Base-by-base conservation (phyloP, 2,113 vertebrate genomes). In the Oceanites oceanicus region DNA sequence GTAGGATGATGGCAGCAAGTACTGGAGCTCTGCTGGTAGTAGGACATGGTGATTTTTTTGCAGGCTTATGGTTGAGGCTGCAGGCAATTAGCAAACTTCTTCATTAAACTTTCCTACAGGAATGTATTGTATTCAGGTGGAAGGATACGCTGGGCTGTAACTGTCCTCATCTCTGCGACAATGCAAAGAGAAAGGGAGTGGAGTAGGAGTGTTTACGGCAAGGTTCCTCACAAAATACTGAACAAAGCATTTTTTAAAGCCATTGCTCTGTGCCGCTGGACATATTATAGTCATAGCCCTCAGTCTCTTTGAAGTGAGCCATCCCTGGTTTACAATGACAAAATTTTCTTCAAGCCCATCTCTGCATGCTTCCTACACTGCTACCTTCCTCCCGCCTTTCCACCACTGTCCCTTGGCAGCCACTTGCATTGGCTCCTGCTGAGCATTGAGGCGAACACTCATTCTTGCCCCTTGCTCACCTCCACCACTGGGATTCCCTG, bases 371-470 rank as follows among this genome's bases (percentile, higher is more conserved):
- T 91, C 26, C 32, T 25, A 12, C 15, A 13, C 55, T 56, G 23
- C 7, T 53, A 52, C 25, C 5, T 55, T 40, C 44, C 27, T 58
- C 63, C 2, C 0, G 9, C 13, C 5, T 30, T 44, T 72, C 44
- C 40, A 36, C 15, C 8, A 6, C 8, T 29, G 27, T 22, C 34
- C 49, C 30, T 70, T 62, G 78, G 62, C 82, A 94, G 67, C 34
- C 49, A 18, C 49, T 36, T 65, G 22, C 68, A 32, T 62, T 68
- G 67, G 44, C 9, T 73, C 34, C 47, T 75, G 42, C 63, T 74
- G 50, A 70, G 32, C 10, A 16, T 2, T 56, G 58, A 88, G 50
- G 8, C 0, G 2, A 92, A 68, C 1, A 0, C 18, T 87, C 1
- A 0, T 61, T 79, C 59, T 42, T 90, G 50, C 7, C 50, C 44